Evolutionary conservation across 2,888 invertebrate species (phyloP).

Genomic region (Phyto melanocephala): DNA sequence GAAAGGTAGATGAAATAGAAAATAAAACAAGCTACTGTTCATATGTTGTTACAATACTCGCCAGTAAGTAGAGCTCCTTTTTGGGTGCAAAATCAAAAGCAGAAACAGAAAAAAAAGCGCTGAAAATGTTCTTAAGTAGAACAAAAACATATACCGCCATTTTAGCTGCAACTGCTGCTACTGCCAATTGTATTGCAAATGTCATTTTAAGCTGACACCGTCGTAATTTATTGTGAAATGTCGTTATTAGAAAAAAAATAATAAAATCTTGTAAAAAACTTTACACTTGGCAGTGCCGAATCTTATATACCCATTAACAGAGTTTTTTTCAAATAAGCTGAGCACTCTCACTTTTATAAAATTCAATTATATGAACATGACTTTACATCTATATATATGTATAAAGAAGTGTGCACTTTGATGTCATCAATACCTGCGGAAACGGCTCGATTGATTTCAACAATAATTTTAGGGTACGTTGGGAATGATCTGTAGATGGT

Average conservation of each 20-base stretch:
- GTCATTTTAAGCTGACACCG: conserved; percentile 48
- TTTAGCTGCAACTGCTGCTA: conserved; percentile 11
- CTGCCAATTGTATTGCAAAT: conserved; percentile 54
- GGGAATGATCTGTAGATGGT: too few species aligned
- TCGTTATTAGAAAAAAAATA: not conserved
- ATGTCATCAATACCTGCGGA: too few species aligned
- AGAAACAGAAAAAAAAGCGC: not conserved
- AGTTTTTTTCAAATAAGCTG: too few species aligned
- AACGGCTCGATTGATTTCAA: too few species aligned
- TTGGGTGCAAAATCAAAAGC: conserved; percentile 16
- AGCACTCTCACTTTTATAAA: too few species aligned
- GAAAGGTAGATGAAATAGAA: conserved; percentile 35
- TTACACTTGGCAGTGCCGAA: too few species aligned
- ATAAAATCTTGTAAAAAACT: too few species aligned
- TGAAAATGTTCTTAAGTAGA: conserved; percentile 4
- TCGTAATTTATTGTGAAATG: conserved; percentile 49
- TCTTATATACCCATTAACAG: too few species aligned
- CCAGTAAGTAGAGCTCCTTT: not conserved
- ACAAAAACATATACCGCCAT: conserved; percentile 44
- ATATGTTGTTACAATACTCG: conserved; percentile 1
- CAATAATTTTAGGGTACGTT: too few species aligned
- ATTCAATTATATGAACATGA: too few species aligned
- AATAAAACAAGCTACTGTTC: not conserved
- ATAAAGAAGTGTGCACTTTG: too few species aligned
- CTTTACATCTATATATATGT: too few species aligned